Evolutionary conservation across 2,797 vertebrate genomes (phyloP).

Genomic region (Sarcophilus harrisii): DNA sequence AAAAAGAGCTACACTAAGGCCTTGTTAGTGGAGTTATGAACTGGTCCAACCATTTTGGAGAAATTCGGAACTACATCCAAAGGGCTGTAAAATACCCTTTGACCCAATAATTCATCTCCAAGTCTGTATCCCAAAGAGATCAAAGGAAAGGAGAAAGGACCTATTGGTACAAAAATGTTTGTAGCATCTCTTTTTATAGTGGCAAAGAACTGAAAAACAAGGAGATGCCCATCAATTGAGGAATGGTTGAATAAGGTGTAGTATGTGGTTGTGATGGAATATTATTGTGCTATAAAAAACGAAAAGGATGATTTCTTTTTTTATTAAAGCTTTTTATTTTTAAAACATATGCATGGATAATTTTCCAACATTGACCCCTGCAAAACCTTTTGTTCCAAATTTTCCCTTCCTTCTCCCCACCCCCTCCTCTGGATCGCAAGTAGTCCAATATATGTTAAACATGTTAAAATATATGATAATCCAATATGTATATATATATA

Average conservation of each 20-base stretch:
- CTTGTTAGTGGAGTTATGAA: not conserved
- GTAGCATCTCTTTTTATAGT: not conserved
- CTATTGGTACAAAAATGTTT: not conserved
- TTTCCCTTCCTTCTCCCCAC: no score
- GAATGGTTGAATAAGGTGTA: not conserved
- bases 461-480: no score
- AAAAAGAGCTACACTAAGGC: not conserved
- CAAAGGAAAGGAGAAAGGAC: not conserved
- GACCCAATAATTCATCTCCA: not conserved
- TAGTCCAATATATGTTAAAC: no score
- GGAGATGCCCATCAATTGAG: not conserved
- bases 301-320: not conserved
- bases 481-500: no score
- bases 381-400: no score
- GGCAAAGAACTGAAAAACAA: not conserved
- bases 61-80: not conserved
- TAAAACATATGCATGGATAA: no score
- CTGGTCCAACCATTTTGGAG: not conserved
- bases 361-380: no score
- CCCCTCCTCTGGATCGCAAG: no score
- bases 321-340: no score
- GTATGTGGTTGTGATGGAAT: not conserved
- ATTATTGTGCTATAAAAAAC: not conserved
- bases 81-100: not conserved
- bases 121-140: not conserved